Evolutionary conservation across 2,797 vertebrate genomes (phyloP).

Genomic region (Sebastes matsubarae): DNA sequence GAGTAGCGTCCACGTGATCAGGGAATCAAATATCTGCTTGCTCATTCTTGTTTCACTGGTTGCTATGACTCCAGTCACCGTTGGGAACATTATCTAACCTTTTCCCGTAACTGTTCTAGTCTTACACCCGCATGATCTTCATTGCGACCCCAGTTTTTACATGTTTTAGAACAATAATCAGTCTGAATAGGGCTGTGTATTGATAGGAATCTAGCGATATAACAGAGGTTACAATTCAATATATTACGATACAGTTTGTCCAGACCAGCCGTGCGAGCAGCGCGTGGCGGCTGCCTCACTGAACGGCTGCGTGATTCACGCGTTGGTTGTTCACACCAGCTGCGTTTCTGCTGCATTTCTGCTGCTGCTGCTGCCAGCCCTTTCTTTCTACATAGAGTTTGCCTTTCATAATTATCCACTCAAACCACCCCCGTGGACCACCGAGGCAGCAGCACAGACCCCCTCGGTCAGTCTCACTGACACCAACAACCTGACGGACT

Average conservation of each 20-base stretch:
- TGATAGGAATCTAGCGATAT: no score
- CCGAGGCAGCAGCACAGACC: conserved; percentile 13
- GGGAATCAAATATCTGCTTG: conserved; percentile 44
- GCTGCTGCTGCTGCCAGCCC: no score
- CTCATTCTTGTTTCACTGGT: conserved; percentile 28
- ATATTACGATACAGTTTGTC: neutral
- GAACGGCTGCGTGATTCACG: no score
- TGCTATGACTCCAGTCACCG: conserved; percentile 23
- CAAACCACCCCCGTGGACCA: conserved; percentile 4
- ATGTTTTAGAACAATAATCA: neutral
- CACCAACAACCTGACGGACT: conserved; percentile 8
- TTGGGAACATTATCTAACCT: conserved; percentile 17
- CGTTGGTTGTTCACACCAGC: no score
- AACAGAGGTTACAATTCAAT: no score
- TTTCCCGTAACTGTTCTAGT: neutral
- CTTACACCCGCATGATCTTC: neutral
- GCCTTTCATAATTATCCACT: conserved; percentile 20
- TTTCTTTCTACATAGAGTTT: no score
- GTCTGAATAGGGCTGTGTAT: neutral
- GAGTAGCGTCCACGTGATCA: neutral
- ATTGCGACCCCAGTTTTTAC: neutral
- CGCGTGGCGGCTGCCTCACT: no score
- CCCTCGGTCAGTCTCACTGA: neutral
- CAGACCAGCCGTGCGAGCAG: no score
- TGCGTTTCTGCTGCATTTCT: no score